phyloP scores from a whole-genome alignment of 2,797 vertebrate species.

The Pipistrellus pipistrellus region DNA sequence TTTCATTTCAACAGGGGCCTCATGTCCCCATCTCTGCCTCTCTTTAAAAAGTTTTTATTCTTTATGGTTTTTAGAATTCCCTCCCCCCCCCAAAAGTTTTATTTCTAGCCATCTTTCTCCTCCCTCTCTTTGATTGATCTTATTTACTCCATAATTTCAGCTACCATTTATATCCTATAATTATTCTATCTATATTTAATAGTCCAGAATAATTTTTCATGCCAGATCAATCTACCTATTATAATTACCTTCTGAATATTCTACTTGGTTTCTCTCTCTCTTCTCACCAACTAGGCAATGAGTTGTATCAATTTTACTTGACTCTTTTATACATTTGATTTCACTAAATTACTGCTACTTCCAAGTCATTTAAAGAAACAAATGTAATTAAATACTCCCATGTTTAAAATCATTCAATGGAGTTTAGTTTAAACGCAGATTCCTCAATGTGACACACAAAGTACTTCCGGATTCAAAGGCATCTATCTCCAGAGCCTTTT shows the following conservation, averaged over 20 bases:
- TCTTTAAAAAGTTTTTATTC: not conserved
- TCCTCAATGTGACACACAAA: not conserved
- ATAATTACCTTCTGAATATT: not conserved
- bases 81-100: not conserved
- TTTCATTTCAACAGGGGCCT: not conserved
- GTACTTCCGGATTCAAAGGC: not conserved
- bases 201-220: not conserved
- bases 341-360: constrained; percentile 7
- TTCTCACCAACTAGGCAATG: not conserved
- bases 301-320: not conserved
- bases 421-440: not conserved
- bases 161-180: not conserved
- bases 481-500: not conserved
- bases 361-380: not conserved
- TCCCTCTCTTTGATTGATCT: not conserved
- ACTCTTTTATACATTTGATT: not conserved
- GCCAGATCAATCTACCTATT: not conserved
- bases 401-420: constrained; percentile 11
- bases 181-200: not conserved
- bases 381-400: not conserved
- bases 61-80: not conserved
- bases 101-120: not conserved
- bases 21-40: not conserved
- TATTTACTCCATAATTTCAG: not conserved
- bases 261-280: not conserved